Percentiles rank a stretch among this genome's conserved stretches.
Evolutionary conservation across 2,888 invertebrate species (phyloP).

Genomic region (Ischnus inquisitorius): DNA sequence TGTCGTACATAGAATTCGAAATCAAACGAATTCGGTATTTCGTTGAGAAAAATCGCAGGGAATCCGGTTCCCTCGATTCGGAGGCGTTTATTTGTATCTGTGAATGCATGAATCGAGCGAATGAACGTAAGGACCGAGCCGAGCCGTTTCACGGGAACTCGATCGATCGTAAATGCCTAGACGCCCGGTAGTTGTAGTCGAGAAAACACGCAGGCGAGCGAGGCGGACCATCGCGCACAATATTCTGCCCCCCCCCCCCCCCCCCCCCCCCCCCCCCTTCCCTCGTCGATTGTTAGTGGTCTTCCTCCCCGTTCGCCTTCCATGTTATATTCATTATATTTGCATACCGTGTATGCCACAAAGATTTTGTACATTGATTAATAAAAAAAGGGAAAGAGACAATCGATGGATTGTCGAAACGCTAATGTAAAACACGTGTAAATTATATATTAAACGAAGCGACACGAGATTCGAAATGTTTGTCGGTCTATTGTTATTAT

Average conservation of each 20-base stretch:
- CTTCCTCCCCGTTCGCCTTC: neutral
- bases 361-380: constrained; percentile 76
- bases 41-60: constrained; percentile 18
- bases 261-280: too few species aligned
- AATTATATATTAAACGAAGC: neutral
- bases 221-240: constrained; percentile 39
- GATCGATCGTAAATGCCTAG: constrained; percentile 63
- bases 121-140: constrained; percentile 12
- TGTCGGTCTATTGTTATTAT: constrained; percentile 13
- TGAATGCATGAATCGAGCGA: neutral
- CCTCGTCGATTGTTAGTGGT: constrained; percentile 28
- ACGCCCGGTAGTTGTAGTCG: constrained; percentile 48
- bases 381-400: constrained; percentile 65
- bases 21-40: neutral
- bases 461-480: neutral
- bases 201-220: constrained; percentile 51
- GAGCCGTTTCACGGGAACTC: constrained; percentile 11
- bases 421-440: constrained; percentile 4
- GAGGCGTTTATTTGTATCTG: constrained; percentile 1
- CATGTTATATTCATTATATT: constrained; percentile 42
- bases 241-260: neutral
- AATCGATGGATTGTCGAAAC: neutral
- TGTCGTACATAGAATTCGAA: too few species aligned
- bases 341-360: constrained; percentile 82
- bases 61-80: constrained; percentile 6